Base-by-base conservation (phyloP, 2,888 invertebrate genomes). In the Drosophila helvetica region DNA sequence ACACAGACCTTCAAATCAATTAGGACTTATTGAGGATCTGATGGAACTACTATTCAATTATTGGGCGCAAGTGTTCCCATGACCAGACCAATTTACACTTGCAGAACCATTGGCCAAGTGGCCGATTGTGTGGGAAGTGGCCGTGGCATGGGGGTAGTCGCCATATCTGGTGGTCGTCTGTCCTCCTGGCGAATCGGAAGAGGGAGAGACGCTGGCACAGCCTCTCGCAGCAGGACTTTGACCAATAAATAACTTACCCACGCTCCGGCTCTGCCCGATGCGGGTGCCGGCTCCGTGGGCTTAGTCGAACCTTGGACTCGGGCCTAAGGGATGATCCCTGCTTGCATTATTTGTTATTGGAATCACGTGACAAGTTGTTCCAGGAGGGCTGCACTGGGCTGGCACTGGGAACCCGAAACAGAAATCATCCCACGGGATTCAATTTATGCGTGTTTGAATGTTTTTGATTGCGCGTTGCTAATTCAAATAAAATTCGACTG, bases 401-500 rank as follows among this genome's bases (percentile, higher is more conserved):
- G 42, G 38, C 38, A 57, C 72, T 86, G 85, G 87, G 85, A 86
- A 85, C 68, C 50, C 52, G 61, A 72, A 67, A 67, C 55, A 72
- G 79, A 88, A 87, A 86, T 80, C 90, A 86, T 89, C 89, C 89
- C 90, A 89, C 89, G 89, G 89, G 89, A 89, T 86, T 89, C 89
- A 90, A 89, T 89, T 89, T 89, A 89, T 88, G 81, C 83, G 79
- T 86, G 88, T 89, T 90, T 89, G 82, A 90, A 89, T 90, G 89
- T 87, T 90, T 90, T 83, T 89, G 90, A 90, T 89, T 90, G 89
- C 70, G 80, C 86, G 72, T 77, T 79, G 89, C 86, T 87, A 87
- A 86, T 86, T 89, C 86, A 88, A 83, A 83, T 86, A 86, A 76
- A 83, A 88, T 68, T 67, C 74, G 65, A 61, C 74, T 74, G 52